Evolutionary conservation across 2,888 invertebrate genomes (phyloP), one percentile per base, ranked within the genome.

Genomic region (Yponomeuta cagnagella): DNA sequence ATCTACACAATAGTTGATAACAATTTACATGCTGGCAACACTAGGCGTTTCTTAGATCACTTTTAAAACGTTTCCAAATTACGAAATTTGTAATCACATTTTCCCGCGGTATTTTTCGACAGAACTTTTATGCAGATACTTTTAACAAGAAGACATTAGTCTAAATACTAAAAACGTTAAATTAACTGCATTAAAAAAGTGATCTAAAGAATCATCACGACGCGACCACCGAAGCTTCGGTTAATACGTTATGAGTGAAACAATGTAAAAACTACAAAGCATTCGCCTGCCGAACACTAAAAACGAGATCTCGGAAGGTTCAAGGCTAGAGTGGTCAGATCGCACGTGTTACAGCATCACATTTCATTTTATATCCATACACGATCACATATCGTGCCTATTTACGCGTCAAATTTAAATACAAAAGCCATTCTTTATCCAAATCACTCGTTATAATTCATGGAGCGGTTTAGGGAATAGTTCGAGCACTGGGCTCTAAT

Each of bases 1-100:
- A 74, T 48, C 23, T 48, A 67, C 30, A 48, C 48, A 65, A 43
- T 68, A 31, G 68, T 30, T 65, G 30, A 58, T 48, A 52, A 48
- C 68, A 52, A 52, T 10, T 48, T 48, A 15, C 12, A 1, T 4
- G 15, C 52, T 58, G 12, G 52, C 52, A 15, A 58, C 52, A 58
- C 52, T 63, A 23, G 15, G 23, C 63, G 43, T 8, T 43, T 43
- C 43, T 8, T 43, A 43, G 43, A 43, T 8, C 43, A 43, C 8
- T 43, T 43, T 43, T 43, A 8, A 33, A 23, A 37, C 3, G 43
- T 43, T 8, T 8, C 43, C 6, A 43, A 43, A 43, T 43, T 4
- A 2, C 43, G 33, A 43, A 43, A 43, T 43, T 43, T 43, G 3
- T 43, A 43, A 8, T 8, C 43, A 1, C 9, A 43, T 1, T 43